Percentiles rank a stretch among this genome's conserved stretches.
These are phyloP conservation scores for Eupithecia insigniata DNA, from an alignment of 2,888 invertebrate genomes.

Conservation along the genomic window DNA sequence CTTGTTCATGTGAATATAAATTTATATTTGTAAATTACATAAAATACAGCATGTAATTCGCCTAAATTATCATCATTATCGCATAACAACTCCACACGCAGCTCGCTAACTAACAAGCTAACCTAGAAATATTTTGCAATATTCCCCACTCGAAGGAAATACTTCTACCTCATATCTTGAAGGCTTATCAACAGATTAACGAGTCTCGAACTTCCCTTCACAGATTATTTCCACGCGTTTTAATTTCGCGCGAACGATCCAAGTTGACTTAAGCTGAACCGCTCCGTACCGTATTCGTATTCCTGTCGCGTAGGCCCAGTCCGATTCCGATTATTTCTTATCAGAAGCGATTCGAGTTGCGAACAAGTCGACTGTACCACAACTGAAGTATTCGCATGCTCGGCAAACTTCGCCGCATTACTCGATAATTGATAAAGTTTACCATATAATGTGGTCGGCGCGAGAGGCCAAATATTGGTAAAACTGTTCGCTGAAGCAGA, in stretches of 20 bases:
- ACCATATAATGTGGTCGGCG: conserved; percentile 58
- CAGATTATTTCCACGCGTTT: conserved; percentile 46
- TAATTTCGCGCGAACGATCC: conserved; percentile 43
- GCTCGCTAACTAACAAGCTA: conserved; percentile 19
- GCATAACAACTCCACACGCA: conserved; percentile 1
- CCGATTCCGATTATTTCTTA: conserved; percentile 57
- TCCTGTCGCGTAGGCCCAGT: conserved; percentile 48
- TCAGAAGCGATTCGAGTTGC: conserved; percentile 54
- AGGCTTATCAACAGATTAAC: conserved; percentile 37
- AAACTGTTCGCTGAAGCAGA: conserved; percentile 61
- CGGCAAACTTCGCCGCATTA: conserved; percentile 68
- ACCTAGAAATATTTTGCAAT: conserved; percentile 25
- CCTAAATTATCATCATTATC: conserved; percentile 3
- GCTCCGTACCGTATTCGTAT: conserved; percentile 48
- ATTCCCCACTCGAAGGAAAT: conserved; percentile 24
- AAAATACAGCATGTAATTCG: background rate
- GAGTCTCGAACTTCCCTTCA: conserved; percentile 40
- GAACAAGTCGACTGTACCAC: conserved; percentile 57
- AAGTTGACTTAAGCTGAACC: conserved; percentile 33
- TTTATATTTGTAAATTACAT: background rate
- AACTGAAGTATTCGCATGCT: conserved; percentile 63
- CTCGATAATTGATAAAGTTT: conserved; percentile 79
- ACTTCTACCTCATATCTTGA: conserved; percentile 32
- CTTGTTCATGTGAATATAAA: background rate
- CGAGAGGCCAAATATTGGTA: conserved; percentile 67